phyloP scores from a whole-genome alignment of 2,113 vertebrate genomes.

The Myrmophylax atrothorax region DNA sequence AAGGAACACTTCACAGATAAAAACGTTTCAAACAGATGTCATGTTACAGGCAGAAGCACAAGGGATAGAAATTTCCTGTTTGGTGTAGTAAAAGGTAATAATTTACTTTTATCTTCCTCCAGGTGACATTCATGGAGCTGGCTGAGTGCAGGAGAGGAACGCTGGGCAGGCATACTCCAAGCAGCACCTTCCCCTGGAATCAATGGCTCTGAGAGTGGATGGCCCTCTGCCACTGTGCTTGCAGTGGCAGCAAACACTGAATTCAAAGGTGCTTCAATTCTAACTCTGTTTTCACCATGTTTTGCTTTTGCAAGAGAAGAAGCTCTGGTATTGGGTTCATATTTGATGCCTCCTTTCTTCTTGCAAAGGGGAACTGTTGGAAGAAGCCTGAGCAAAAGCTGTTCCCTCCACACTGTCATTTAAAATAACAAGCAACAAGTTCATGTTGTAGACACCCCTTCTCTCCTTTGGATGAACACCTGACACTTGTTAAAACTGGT shows the following conservation, averaged over 20 bases:
- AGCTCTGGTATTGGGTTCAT: background rate
- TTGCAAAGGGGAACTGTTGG: background rate
- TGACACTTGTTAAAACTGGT: background rate
- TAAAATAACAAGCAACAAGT: background rate
- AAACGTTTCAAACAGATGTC: constrained; percentile 20
- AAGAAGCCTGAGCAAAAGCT: background rate
- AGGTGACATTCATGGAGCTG: background rate
- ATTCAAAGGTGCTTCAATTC: background rate
- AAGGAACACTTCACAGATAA: background rate
- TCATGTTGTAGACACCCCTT: background rate
- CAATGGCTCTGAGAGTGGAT: background rate
- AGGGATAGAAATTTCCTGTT: background rate
- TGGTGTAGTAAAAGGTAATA: background rate
- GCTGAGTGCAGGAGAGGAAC: background rate
- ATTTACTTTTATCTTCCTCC: background rate
- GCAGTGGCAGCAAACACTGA: background rate
- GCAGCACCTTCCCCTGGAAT: background rate
- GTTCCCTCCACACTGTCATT: background rate
- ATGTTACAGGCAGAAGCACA: background rate
- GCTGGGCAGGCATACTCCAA: background rate
- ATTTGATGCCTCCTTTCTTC: background rate
- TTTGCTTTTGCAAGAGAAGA: background rate
- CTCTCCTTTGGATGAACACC: background rate
- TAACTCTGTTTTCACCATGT: background rate
- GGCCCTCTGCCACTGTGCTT: background rate